phyloP scores from a whole-genome alignment of 2,113 vertebrate species.

The Procapra przewalskii region DNA sequence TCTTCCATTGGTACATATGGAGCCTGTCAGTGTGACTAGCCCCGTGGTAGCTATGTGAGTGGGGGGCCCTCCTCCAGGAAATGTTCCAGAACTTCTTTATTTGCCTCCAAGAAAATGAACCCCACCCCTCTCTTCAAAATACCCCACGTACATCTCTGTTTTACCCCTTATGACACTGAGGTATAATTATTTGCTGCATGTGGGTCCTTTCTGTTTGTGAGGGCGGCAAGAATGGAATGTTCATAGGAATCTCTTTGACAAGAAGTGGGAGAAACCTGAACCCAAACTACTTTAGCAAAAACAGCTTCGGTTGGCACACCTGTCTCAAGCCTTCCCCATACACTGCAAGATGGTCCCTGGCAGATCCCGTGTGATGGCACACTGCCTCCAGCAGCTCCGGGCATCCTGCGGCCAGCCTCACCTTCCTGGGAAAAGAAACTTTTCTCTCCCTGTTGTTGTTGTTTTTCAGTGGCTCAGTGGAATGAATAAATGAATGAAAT shows the following conservation, averaged over 20 bases:
- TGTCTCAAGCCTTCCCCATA: neutral
- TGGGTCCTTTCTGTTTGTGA: neutral
- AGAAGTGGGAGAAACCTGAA: neutral
- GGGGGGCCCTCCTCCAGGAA: neutral
- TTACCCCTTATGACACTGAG: neutral
- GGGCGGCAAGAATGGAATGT: neutral
- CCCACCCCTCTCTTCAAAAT: neutral
- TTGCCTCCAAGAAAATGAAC: neutral
- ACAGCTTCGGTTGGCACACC: neutral
- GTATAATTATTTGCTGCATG: neutral
- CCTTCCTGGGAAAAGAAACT: neutral
- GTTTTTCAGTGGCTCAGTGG: neutral
- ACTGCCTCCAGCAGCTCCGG: neutral
- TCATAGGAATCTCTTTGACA: neutral
- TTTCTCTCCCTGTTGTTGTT: no score
- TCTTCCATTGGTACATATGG: neutral
- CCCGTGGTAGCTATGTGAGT: neutral
- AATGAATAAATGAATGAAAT: neutral
- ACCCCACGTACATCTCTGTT: neutral
- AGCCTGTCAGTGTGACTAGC: neutral
- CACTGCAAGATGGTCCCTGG: fast-evolving
- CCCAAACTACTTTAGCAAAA: neutral
- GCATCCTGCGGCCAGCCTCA: neutral
- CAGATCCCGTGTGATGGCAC: neutral
- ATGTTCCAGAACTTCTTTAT: neutral